Percentiles rank a stretch among this genome's conserved stretches.
These are phyloP conservation scores for Ooceraea biroi DNA, from an alignment of 1,140 invertebrate species.

Conservation along the genomic window DNA sequence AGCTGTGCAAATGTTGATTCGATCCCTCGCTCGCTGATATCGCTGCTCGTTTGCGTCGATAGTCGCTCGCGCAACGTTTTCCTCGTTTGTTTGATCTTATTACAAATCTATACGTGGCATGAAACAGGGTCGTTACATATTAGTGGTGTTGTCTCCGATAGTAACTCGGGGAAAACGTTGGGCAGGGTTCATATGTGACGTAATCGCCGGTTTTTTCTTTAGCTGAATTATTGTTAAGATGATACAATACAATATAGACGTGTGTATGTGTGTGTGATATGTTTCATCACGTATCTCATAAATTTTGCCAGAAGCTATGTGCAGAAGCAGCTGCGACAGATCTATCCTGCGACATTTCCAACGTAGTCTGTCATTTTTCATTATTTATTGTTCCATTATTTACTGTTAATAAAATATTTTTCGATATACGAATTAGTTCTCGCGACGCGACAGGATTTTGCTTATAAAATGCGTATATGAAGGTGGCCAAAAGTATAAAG, in stretches of 20 bases:
- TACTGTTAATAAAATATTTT: not conserved
- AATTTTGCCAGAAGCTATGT: not conserved
- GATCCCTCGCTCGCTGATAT: constrained; percentile 6
- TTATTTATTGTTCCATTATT: too few species aligned
- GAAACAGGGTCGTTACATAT: constrained; percentile 28
- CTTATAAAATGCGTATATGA: too few species aligned
- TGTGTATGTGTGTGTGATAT: too few species aligned
- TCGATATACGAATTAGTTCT: not conserved
- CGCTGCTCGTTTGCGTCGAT: constrained; percentile 19
- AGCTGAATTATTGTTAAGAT: not conserved
- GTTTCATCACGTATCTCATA: not conserved
- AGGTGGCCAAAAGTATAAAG: too few species aligned
- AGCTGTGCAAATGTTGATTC: constrained; percentile 57
- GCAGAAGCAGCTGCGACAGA: not conserved
- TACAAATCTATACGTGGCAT: not conserved
- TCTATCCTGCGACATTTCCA: too few species aligned
- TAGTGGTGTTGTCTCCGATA: constrained; percentile 9
- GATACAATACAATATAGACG: too few species aligned
- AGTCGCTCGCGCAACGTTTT: constrained; percentile 12
- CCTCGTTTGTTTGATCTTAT: constrained; percentile 50
- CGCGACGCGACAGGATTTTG: too few species aligned
- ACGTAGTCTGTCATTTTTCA: too few species aligned
- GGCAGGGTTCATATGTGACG: not conserved
- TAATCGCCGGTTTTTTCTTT: not conserved
- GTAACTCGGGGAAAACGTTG: not conserved